Base-by-base conservation (phyloP, 1,140 invertebrate species). In the Antheraea mylitta region DNA sequence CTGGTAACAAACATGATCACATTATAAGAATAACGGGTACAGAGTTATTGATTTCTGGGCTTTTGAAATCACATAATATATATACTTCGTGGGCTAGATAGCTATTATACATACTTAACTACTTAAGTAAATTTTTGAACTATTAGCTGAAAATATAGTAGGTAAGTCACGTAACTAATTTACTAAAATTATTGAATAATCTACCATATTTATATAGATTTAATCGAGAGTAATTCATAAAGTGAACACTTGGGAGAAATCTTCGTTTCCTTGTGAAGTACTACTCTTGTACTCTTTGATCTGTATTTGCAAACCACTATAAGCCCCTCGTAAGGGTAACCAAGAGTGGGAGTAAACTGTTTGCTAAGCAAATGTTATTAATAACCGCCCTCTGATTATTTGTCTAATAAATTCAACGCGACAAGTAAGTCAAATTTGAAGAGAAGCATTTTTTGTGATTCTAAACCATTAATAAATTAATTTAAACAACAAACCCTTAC, bases 301-400 rank as follows among this genome's bases (percentile, higher is more conserved):
- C 83, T 83, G 73, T 87, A 72, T 88, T 87, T 90, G 76, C 76
- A 65, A 58, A 78, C 77, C 82, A 81, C 82, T 84, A 76, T 72
- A 76, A 69, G 74, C 74, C 80, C 78, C 73, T 75, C 75, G 71
- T 69, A 70, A 76, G 78, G 82, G 82, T 78, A 75, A 72, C 74
- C 76, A 66, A n/a, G 13, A 71, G 70, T 68, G 77, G 77, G 82
- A 78, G 68, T 69, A 66, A 64, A 58, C 69, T 89, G 80, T 90
- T 88, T 87, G 71, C 82, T 58, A 59, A 73, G 77, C 70, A 87
- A 90, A 90, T 85, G 85, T 86, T 86, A 81, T 85, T 82, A 79
- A 86, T 87, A 85, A 86, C 73, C 45, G n/a, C 61, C 30, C 61
- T 63, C 30, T 37, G 30, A 37, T 30, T 63, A 63, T 63, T 63